Evolutionary conservation across 92 coral and sea anemone species (phyloP).

Genomic region (Blastomussa wellsi): DNA sequence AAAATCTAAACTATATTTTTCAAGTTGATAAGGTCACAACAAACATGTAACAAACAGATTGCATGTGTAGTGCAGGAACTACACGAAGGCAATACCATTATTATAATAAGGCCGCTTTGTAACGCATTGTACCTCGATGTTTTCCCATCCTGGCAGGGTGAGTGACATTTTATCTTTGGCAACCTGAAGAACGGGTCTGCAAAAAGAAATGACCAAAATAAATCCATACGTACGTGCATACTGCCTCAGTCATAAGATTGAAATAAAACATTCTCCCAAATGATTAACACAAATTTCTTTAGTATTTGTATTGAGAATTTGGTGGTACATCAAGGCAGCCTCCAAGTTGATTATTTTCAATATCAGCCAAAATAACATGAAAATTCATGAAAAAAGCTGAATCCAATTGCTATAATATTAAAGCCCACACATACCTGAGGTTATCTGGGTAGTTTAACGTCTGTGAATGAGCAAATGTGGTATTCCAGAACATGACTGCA

Average conservation of each 20-base stretch:
- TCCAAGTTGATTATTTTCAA: too few relatives aligned
- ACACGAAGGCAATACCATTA: too few relatives aligned
- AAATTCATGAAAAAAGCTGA: not conserved
- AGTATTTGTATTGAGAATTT: too few relatives aligned
- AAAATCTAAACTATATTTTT: not conserved
- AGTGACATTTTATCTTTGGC: constrained; percentile 78
- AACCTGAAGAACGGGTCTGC: constrained; percentile 69
- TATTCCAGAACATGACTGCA: constrained; percentile 94
- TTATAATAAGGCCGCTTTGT: not conserved
- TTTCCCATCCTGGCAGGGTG: constrained; percentile 83
- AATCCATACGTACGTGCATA: not conserved
- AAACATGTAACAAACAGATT: not conserved
- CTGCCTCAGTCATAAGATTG: too few relatives aligned
- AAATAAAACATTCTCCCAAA: too few relatives aligned
- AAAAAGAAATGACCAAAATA: not conserved
- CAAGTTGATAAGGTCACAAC: not conserved
- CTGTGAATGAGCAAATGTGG: constrained; percentile 86
- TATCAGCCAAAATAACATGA: not conserved
- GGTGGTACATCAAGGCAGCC: too few relatives aligned
- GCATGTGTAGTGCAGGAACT: too few relatives aligned
- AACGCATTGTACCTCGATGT: constrained; percentile 56
- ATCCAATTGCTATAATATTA: not conserved
- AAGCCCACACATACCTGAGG: constrained; percentile 57
- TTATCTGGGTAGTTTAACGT: constrained; percentile 72
- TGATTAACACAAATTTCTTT: too few relatives aligned